Conservation (phyloP, 2,113 vertebrate species). For the Sinocyclocheilus anophthalmus region DNA sequence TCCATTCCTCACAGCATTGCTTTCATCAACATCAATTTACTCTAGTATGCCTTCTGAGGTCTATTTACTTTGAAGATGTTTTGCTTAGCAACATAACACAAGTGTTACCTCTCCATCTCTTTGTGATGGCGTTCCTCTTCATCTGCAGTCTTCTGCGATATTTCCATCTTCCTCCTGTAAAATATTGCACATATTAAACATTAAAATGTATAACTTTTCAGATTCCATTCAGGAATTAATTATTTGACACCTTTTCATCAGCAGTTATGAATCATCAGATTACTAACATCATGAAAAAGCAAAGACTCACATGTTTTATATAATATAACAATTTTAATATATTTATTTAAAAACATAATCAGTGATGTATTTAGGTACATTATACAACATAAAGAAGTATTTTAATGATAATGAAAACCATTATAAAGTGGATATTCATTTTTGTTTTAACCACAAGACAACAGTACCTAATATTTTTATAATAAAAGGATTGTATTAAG, state of each 20-base stretch:
- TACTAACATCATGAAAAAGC: too few relatives aligned
- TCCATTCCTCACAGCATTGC: not conserved
- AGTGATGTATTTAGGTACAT: too few relatives aligned
- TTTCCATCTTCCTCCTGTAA: slow-evolving; percentile 90
- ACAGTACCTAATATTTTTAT: not conserved
- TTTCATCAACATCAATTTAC: not conserved
- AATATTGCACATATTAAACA: slow-evolving; percentile 34
- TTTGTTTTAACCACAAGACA: not conserved
- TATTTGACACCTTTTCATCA: not conserved
- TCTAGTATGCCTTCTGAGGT: not conserved
- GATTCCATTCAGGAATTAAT: not conserved
- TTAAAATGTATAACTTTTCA: slow-evolving; percentile 1
- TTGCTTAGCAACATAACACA: not conserved
- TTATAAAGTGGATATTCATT: not conserved
- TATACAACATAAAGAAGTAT: too few relatives aligned
- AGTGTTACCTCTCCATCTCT: slow-evolving; percentile 88
- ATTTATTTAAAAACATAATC: not conserved
- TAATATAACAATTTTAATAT: not conserved
- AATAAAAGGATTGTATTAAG: not conserved
- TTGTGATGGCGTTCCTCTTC: slow-evolving; percentile 88
- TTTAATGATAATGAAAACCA: too few relatives aligned
- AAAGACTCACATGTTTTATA: too few relatives aligned
- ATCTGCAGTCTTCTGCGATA: slow-evolving; percentile 89
- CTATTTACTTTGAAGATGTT: not conserved
- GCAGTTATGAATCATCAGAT: not conserved